Evolutionary conservation across 2,888 invertebrate genomes (phyloP).

Genomic region (Xanthia togata): DNA sequence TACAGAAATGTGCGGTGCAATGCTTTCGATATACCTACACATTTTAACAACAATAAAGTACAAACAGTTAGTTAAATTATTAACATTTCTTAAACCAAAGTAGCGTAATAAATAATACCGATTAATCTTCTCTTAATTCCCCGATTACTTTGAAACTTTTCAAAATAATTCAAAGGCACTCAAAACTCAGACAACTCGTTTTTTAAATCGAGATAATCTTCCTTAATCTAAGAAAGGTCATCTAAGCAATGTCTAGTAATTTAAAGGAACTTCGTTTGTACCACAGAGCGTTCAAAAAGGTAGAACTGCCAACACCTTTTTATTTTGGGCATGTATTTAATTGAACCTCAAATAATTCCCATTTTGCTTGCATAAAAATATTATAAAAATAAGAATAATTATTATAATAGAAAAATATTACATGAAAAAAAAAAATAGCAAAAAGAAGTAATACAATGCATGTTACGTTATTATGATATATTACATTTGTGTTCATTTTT

Average conservation of each 20-base stretch:
- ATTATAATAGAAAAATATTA: too few species aligned
- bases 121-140: constrained; percentile 9
- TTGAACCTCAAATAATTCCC: neutral
- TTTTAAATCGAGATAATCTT: constrained; percentile 52
- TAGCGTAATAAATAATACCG: constrained; percentile 34
- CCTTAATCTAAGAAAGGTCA: constrained; percentile 46
- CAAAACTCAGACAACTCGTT: constrained; percentile 37
- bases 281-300: neutral
- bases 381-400: too few species aligned
- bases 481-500: too few species aligned
- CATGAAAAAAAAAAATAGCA: too few species aligned
- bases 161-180: constrained; percentile 33
- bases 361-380: neutral
- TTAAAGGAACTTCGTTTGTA: constrained; percentile 45
- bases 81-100: constrained; percentile 3
- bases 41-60: too few species aligned
- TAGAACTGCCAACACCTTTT: constrained; percentile 8
- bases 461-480: too few species aligned
- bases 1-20: too few species aligned
- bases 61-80: too few species aligned
- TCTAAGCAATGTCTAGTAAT: constrained; percentile 51
- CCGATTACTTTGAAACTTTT: constrained; percentile 37
- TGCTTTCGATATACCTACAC: too few species aligned
- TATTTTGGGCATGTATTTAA: neutral
- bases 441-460: too few species aligned